Conservation (phyloP, 2,113 vertebrate genomes). For the Thamnaconus septentrionalis region DNA sequence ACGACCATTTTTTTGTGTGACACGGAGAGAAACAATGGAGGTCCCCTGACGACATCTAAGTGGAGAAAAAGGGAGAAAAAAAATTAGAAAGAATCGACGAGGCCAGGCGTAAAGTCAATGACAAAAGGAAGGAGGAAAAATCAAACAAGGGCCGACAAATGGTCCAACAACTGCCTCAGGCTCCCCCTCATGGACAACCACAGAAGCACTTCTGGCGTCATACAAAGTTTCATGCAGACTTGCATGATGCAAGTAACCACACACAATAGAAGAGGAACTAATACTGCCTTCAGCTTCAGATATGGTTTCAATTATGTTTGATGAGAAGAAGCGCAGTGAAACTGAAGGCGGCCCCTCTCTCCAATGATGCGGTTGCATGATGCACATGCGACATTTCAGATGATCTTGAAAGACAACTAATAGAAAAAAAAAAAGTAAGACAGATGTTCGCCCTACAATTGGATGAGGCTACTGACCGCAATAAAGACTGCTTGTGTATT, state of each 20-base stretch:
- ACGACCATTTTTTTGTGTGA: too few relatives aligned
- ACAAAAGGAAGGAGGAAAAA: too few relatives aligned
- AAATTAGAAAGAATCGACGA: too few relatives aligned
- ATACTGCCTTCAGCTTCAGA: conserved; percentile 9
- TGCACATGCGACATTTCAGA: conserved; percentile 16
- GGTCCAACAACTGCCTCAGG: too few relatives aligned
- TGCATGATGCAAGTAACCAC: conserved; percentile 10
- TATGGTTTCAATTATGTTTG: conserved; percentile 8
- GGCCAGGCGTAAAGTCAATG: too few relatives aligned
- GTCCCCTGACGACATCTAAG: too few relatives aligned
- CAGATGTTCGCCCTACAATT: conserved; percentile 2
- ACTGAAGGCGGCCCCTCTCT: conserved; percentile 1
- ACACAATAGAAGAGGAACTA: conserved; percentile 12
- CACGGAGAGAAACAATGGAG: too few relatives aligned
- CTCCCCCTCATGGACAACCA: too few relatives aligned
- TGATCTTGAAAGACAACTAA: conserved; percentile 13
- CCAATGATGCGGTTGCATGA: conserved; percentile 2
- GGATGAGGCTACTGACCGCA: background rate
- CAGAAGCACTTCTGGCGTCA: too few relatives aligned
- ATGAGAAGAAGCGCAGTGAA: conserved; percentile 10
- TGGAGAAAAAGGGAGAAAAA: too few relatives aligned
- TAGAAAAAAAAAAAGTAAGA: conserved; percentile 31
- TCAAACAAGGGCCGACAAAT: too few relatives aligned
- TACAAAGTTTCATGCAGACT: background rate
- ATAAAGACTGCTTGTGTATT: too few relatives aligned